phyloP scores from a whole-genome alignment of 53 echinoderm and acorn worm genomes.

The Astropecten irregularis region DNA sequence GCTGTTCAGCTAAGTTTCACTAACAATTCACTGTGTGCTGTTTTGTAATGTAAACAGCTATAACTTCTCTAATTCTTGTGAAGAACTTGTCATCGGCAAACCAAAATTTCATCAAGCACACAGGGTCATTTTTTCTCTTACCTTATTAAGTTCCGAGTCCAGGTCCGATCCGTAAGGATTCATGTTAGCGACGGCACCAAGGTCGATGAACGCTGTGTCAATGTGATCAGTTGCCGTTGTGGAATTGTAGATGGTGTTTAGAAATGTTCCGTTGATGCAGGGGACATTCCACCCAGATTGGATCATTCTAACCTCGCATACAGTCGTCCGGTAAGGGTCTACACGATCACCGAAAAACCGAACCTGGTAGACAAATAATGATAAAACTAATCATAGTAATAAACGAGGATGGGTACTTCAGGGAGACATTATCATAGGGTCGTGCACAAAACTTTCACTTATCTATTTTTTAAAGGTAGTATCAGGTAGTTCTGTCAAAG shows the following conservation, averaged over 20 bases:
- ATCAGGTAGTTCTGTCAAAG: no score
- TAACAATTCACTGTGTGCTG: no score
- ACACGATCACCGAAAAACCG: slow-evolving; percentile 42
- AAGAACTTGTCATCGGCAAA: no score
- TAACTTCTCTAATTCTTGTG: no score
- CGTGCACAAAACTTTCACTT: no score
- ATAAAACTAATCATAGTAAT: not conserved
- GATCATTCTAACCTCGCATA: slow-evolving; percentile 75
- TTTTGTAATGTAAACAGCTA: no score
- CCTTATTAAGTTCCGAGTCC: slow-evolving; percentile 45
- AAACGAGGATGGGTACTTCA: no score
- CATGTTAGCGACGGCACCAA: slow-evolving; percentile 81
- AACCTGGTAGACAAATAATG: slow-evolving; percentile 25
- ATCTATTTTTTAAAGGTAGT: no score
- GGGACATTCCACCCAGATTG: slow-evolving; percentile 87
- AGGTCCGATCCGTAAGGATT: slow-evolving; percentile 8
- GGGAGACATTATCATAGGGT: no score
- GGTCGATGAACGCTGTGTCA: slow-evolving; percentile 73
- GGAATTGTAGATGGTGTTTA: slow-evolving; percentile 66
- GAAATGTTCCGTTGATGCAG: slow-evolving; percentile 82
- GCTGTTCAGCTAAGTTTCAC: no score
- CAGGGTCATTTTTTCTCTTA: no score
- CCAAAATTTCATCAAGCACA: no score
- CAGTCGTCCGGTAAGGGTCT: slow-evolving; percentile 59
- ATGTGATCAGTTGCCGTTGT: slow-evolving; percentile 52